Base-by-base conservation (phyloP, 2,797 vertebrate species). In the Streptopelia turtur region DNA sequence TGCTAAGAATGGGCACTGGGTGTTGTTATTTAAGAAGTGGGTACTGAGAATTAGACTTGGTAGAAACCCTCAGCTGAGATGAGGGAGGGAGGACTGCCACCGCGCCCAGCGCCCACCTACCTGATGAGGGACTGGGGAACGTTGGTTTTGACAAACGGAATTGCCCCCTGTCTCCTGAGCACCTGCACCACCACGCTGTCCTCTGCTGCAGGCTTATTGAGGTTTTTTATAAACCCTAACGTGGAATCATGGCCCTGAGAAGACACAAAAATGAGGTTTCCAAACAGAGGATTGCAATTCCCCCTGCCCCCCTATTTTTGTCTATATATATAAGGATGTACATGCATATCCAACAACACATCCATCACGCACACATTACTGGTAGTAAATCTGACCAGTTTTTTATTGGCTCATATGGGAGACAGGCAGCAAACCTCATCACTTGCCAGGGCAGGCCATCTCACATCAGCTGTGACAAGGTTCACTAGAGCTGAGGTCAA, bases 81-180 rank as follows among this genome's bases (percentile, higher is more conserved):
- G 47, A 61, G 14, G 55, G 35, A 86, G 37, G 57, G 30, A 89
- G 33, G 66, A 68, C 12, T 52, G 12, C 21, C 3, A 6, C 33
- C 10, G 1, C 0, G 0, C 28, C 1, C 59, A 63, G 49, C 1
- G 2, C 43, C 33, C 70, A 18, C 93, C 97, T 97, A 99, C 99
- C 78, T 99, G 35, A 99, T 60, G 35, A 99, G 96, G 68, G 98
- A 98, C 96, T 99, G 99, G 5, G 99, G 98, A 41, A 99, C 4
- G 22, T 99, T 99, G 94, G 99, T 99, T 96, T 98, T 99, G 89
- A 99, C 98, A 52, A 99, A 99, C 1, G 99, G 99, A 95, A 99
- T 97, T 1, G 99, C 99, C 3, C 99, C 99, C 96, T 99, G 99
- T 87, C 97, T 98, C 98, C 98, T 99, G 94, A 99, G 96, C 70